A percentile compares a stretch with the other conserved stretches of the same genome.
Evolutionary conservation across 1,140 invertebrate genomes (phyloP).

Genomic region (Polypedilum pembai): DNA sequence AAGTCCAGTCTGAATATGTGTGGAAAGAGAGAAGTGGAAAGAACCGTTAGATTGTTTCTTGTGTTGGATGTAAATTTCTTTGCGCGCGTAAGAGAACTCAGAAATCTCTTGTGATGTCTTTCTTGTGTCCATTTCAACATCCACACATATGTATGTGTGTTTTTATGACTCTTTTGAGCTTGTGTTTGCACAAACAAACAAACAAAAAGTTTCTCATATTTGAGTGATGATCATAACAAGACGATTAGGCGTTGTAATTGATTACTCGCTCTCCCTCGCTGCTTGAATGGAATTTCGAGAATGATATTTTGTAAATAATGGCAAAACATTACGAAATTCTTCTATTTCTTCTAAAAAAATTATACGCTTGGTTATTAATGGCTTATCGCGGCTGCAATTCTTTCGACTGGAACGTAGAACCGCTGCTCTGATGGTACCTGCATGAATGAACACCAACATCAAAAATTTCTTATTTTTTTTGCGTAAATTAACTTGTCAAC

Average conservation of each 20-base stretch:
- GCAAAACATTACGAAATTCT: too few relatives aligned
- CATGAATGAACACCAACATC: background rate
- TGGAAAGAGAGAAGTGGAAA: background rate
- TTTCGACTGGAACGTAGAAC: slow-evolving; percentile 10
- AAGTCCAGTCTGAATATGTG: background rate
- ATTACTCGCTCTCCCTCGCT: background rate
- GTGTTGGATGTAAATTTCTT: slow-evolving; percentile 18
- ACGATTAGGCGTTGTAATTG: slow-evolving; percentile 8
- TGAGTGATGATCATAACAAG: background rate
- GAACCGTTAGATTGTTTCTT: slow-evolving; percentile 17
- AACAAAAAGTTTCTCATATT: background rate
- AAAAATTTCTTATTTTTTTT: background rate
- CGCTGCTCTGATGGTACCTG: background rate
- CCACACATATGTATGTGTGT: background rate
- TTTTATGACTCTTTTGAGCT: background rate
- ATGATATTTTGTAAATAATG: too few relatives aligned
- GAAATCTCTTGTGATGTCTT: background rate
- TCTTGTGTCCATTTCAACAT: background rate
- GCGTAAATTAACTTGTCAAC: background rate
- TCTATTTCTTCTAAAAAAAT: too few relatives aligned
- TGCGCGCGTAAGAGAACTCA: background rate
- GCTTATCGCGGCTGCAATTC: background rate
- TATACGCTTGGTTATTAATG: too few relatives aligned
- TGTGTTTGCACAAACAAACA: background rate
- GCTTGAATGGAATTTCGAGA: too few relatives aligned